These are phyloP conservation scores for Enteromius trimaculatus DNA, from an alignment of 2,797 vertebrate species.

Conservation along the genomic window DNA sequence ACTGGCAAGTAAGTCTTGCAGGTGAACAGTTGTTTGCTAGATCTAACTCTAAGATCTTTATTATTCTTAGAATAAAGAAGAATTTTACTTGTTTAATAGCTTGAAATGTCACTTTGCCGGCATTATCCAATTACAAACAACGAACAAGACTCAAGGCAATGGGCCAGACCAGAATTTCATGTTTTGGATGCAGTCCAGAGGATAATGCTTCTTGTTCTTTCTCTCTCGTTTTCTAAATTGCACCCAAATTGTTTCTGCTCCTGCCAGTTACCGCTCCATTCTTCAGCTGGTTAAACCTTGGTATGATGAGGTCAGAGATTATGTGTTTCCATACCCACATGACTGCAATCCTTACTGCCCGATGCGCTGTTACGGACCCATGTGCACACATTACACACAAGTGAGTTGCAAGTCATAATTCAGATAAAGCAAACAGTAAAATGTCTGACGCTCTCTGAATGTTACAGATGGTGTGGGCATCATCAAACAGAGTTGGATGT, in stretches of 20 bases:
- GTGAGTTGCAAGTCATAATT: conserved; percentile 66
- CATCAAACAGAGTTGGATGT: conserved; percentile 89
- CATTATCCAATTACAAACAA: conserved; percentile 23
- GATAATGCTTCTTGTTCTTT: background rate
- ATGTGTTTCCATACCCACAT: conserved; percentile 86
- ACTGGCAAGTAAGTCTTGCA: conserved; percentile 81
- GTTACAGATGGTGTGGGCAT: conserved; percentile 91
- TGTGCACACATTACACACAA: conserved; percentile 94
- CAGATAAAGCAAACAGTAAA: background rate
- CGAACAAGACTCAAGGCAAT: conserved; percentile 14
- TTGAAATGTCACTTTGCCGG: conserved; percentile 10
- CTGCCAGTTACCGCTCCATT: conserved; percentile 83
- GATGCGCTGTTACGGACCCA: conserved; percentile 86
- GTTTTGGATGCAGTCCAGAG: conserved; percentile 33
- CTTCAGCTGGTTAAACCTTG: conserved; percentile 88
- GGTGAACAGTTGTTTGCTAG: conserved; percentile 12
- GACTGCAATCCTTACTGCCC: conserved; percentile 87
- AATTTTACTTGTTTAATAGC: conserved; percentile 12
- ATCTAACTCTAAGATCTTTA: background rate
- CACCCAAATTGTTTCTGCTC: conserved; percentile 2
- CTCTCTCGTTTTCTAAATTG: background rate
- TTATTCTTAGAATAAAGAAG: conserved; percentile 8
- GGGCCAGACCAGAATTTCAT: conserved; percentile 9
- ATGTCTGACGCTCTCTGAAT: background rate
- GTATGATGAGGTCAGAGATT: conserved; percentile 91